Conservation (phyloP, 2,113 vertebrate species). For the Myrmecobius fasciatus region DNA sequence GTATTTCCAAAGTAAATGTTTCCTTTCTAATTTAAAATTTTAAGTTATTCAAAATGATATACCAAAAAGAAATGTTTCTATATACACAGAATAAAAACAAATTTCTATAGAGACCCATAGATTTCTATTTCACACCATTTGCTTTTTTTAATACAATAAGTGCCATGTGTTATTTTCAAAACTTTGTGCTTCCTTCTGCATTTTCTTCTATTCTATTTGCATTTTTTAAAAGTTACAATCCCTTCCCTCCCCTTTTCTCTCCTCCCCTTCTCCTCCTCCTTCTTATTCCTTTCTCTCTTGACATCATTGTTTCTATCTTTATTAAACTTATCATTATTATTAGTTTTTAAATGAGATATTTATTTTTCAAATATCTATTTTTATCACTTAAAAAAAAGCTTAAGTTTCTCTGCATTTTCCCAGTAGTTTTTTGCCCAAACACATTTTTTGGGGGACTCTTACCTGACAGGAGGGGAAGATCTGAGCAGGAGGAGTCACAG, state of each 20-base stretch:
- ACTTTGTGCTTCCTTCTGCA: not conserved
- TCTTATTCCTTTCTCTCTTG: not conserved
- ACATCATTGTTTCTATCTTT: not conserved
- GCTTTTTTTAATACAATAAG: not conserved
- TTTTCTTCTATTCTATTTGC: not conserved
- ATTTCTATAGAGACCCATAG: not conserved
- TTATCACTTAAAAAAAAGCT: not conserved
- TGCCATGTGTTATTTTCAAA: not conserved
- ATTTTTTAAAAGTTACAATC: not conserved
- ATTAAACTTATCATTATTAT: not conserved
- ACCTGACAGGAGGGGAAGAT: not conserved
- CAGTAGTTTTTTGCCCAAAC: not conserved
- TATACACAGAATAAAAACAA: not conserved
- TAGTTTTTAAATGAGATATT: not conserved
- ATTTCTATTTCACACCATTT: not conserved
- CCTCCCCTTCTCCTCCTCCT: not conserved
- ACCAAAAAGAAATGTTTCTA: not conserved
- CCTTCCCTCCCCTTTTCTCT: not conserved
- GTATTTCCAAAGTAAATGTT: too few relatives aligned
- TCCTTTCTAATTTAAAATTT: too few relatives aligned
- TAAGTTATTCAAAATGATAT: too few relatives aligned
- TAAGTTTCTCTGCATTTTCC: not conserved
- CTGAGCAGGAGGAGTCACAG: too few relatives aligned
- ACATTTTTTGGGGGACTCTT: not conserved
- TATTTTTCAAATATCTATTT: not conserved